Evolutionary conservation across 2,113 vertebrate species (phyloP), one percentile per base, ranked within the genome.

Genomic region (Brachyhypopomus occidentalis): DNA sequence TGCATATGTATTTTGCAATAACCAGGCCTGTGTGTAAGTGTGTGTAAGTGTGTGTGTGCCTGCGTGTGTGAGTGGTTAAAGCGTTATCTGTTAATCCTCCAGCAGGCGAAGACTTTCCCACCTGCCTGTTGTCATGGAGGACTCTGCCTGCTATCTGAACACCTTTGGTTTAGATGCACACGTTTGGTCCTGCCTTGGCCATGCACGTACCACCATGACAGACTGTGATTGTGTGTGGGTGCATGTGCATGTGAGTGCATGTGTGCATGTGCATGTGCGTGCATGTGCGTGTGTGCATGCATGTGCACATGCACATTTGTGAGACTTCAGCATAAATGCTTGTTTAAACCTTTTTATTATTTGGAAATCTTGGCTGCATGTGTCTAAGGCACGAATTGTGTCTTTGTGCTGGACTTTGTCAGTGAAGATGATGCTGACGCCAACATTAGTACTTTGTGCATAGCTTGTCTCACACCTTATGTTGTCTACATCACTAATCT

Each of bases 81-180:
- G 62, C 67, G 79, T 81, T 81, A 75, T 81, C 79, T 75, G 72
- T 75, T 66, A 16, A 81, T 80, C 79, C 79, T 27, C n/a, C 80
- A 60, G 36, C 66, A 71, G 52, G 45, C 3, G 36, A 41, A 79
- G 55, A 20, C 69, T 69, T 72, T 89, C 77, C 60, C 87, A 86
- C 90, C 87, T 88, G 88, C 64, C 73, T 87, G 82, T 75, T 86
- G 83, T 86, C 80, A 82, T 90, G 84, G 34, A 87, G 74, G 80
- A 83, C 79, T 88, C 80, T 85, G 84, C 78, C 85, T 82, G 64
- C 77, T 88, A 88, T 85, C 87, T 86, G 82, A 77, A 83, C 85
- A 52, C 22, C 55, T 79, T 86, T 67, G 36, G 82, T 86, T 87
- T 75, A 84, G 70, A 72, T 48, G 69, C 85, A 90, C 86, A 80